Conservation (phyloP, 2,113 vertebrate species). For the Brachyhypopomus gauderio region DNA sequence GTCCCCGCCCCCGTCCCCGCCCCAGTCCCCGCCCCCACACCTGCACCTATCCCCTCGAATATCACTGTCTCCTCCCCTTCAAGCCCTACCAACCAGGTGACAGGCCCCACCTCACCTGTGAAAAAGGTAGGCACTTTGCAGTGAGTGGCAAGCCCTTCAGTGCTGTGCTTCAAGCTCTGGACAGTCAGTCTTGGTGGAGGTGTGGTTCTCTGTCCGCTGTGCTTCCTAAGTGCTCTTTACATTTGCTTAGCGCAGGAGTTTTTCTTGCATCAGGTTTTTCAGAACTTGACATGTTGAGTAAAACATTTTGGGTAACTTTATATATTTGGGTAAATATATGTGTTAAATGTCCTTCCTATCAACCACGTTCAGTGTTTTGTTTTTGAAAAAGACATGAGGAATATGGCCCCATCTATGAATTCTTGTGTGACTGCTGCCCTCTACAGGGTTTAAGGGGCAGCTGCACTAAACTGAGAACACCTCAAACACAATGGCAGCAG, state of each 20-base stretch:
- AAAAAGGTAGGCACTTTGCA: constrained; percentile 85
- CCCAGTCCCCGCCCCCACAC: constrained; percentile 59
- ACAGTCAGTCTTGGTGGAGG: too few species aligned
- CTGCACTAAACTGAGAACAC: neutral
- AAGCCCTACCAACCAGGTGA: constrained; percentile 82
- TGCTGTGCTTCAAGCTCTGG: too few species aligned
- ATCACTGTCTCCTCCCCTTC: constrained; percentile 78
- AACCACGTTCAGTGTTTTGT: too few species aligned
- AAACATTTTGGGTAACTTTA: too few species aligned
- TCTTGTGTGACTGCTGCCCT: constrained; percentile 65
- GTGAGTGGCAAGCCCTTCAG: neutral
- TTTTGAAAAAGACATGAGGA: too few species aligned
- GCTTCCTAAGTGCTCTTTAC: too few species aligned
- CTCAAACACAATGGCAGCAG: neutral
- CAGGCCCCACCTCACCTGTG: constrained; percentile 87
- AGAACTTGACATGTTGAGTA: too few species aligned
- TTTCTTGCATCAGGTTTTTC: too few species aligned
- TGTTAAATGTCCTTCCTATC: too few species aligned
- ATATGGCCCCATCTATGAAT: constrained; percentile 22
- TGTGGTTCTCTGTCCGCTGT: too few species aligned
- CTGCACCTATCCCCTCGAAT: constrained; percentile 67
- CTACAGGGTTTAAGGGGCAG: constrained; percentile 50
- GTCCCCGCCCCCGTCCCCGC: constrained; percentile 57
- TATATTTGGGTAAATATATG: too few species aligned
- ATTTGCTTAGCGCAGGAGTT: too few species aligned